Evolutionary conservation across 2,797 vertebrate species (phyloP).

Genomic region (Peromyscus attwateri): DNA sequence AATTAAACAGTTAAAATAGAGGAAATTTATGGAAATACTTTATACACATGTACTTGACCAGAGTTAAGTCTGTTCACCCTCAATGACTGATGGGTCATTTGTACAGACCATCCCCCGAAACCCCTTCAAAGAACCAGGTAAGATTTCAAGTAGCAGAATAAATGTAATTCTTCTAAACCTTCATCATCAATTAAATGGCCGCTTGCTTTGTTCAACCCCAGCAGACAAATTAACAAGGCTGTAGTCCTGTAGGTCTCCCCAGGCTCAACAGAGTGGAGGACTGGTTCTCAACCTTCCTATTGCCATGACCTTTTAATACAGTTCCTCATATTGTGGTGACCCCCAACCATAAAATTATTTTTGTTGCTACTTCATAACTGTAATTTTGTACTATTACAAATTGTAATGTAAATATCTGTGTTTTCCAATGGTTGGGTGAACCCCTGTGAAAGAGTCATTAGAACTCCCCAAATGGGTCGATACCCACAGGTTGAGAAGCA

Average conservation of each 20-base stretch:
- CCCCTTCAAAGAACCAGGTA: slow-evolving; percentile 3
- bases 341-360: neutral
- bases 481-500: neutral
- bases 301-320: neutral
- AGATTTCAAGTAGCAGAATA: slow-evolving; percentile 24
- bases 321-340: neutral
- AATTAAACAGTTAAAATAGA: slow-evolving; percentile 14
- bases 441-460: neutral
- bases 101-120: neutral
- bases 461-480: neutral
- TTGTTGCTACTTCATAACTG: neutral
- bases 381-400: neutral
- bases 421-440: neutral
- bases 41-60: neutral
- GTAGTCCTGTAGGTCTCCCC: neutral
- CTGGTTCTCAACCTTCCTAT: neutral
- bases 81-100: neutral
- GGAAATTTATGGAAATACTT: neutral
- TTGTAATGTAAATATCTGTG: neutral
- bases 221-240: neutral
- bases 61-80: neutral
- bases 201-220: neutral
- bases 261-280: neutral
- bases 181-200: neutral
- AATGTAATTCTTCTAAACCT: slow-evolving; percentile 15